These are phyloP conservation scores for Perizoma affinitatum DNA, from an alignment of 2,888 invertebrate species.

Conservation along the genomic window DNA sequence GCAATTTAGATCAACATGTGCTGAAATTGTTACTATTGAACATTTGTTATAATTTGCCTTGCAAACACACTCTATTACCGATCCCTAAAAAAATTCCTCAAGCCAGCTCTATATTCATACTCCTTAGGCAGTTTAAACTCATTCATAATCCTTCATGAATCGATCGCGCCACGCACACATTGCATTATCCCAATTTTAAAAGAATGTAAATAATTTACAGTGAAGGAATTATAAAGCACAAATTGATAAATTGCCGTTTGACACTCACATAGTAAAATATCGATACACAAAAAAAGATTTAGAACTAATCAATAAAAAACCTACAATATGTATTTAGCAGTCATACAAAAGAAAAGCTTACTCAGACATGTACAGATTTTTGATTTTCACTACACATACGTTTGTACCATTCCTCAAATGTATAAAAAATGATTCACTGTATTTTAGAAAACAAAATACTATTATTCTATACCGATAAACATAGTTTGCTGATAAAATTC, in stretches of 20 bases:
- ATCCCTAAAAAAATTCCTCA: not conserved
- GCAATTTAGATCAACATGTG: not conserved
- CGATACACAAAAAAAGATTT: constrained; percentile 27
- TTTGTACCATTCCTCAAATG: constrained; percentile 67
- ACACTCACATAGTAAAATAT: constrained; percentile 42
- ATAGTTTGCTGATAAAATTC: constrained; percentile 50
- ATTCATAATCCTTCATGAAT: constrained; percentile 27
- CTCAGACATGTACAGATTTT: constrained; percentile 24
- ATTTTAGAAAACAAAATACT: constrained; percentile 70
- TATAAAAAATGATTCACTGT: constrained; percentile 60
- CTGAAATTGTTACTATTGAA: not conserved
- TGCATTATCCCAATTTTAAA: constrained; percentile 61
- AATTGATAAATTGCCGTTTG: constrained; percentile 77
- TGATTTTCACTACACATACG: constrained; percentile 31
- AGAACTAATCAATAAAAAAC: constrained; percentile 23
- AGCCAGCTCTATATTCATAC: not conserved
- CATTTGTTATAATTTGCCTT: not conserved
- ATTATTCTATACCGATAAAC: constrained; percentile 42
- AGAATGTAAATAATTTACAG: constrained; percentile 74
- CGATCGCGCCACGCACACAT: constrained; percentile 50
- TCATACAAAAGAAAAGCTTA: constrained; percentile 19
- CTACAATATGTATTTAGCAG: constrained; percentile 10
- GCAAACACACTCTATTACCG: not conserved
- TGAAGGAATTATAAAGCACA: constrained; percentile 72
- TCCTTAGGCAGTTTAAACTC: not conserved